These are phyloP conservation scores for Aldabrachelys gigantea DNA, from an alignment of 2,113 vertebrate species.

Conservation along the genomic window DNA sequence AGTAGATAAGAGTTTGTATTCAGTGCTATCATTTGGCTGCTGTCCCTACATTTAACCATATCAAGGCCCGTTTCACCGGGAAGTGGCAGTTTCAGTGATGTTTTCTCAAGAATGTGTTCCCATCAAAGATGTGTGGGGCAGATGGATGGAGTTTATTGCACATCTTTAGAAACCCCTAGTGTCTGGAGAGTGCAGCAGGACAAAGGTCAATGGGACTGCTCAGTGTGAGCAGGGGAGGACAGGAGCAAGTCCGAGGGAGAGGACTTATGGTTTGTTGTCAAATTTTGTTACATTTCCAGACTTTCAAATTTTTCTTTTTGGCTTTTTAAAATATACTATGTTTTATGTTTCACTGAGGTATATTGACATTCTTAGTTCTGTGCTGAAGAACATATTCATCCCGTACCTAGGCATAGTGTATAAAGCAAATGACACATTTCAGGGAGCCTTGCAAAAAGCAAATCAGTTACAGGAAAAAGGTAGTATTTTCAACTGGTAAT, in stretches of 20 bases:
- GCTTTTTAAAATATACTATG: background rate
- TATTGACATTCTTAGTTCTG: background rate
- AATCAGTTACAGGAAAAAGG: background rate
- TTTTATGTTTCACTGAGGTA: background rate
- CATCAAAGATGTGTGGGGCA: background rate
- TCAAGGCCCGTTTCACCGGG: background rate
- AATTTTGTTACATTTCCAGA: background rate
- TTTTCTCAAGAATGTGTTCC: background rate
- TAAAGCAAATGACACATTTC: background rate
- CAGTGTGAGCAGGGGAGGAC: background rate
- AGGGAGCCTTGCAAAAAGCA: background rate
- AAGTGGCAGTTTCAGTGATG: background rate
- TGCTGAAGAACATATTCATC: background rate
- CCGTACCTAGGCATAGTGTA: background rate
- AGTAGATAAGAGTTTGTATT: background rate
- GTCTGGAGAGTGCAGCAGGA: background rate
- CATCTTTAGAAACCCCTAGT: background rate
- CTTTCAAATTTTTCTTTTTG: background rate
- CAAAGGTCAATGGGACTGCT: background rate
- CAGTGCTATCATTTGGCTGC: no score
- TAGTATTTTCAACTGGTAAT: rapidly evolving
- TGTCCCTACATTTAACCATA: background rate
- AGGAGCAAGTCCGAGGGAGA: background rate
- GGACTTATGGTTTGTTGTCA: background rate
- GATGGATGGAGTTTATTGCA: background rate